Percentiles rank a stretch among this genome's conserved stretches.
Evolutionary conservation across 2,113 vertebrate genomes (phyloP).

Genomic region (Acinonyx jubatus): DNA sequence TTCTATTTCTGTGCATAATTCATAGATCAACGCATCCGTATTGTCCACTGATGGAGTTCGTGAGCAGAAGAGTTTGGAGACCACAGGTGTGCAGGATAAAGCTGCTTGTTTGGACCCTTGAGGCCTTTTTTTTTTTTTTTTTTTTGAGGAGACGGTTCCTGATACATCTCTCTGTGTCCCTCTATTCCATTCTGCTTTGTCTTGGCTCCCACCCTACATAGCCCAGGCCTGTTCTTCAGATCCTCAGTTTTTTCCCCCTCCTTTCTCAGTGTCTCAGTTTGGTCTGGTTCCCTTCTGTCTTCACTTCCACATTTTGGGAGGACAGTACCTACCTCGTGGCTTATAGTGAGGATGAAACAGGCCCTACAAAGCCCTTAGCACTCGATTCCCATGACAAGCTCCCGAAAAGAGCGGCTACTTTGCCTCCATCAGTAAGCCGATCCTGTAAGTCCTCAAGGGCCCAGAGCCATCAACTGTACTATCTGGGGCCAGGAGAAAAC

Average conservation of each 20-base stretch:
- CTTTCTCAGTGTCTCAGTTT: neutral
- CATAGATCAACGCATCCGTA: too few relatives aligned
- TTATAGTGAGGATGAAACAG: neutral
- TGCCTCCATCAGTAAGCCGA: neutral
- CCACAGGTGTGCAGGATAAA: neutral
- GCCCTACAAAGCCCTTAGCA: neutral
- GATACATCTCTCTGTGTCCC: neutral
- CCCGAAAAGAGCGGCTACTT: neutral
- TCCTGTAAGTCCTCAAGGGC: neutral
- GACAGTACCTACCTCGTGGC: neutral
- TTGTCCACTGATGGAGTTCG: fast-evolving
- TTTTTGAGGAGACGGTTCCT: neutral
- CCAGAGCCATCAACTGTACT: neutral
- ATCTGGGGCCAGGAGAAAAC: neutral
- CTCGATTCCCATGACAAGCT: too few relatives aligned
- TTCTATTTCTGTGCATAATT: neutral
- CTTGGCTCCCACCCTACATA: neutral
- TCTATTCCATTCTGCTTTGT: neutral
- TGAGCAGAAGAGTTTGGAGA: neutral
- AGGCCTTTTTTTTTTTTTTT: neutral
- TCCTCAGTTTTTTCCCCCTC: neutral
- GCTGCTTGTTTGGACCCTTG: neutral
- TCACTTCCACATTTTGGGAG: fast-evolving
- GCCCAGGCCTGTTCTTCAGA: neutral
- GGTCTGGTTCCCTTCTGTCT: neutral